A percentile compares a stretch with the other conserved stretches of the same genome.
Conservation (phyloP, 2,888 invertebrate genomes). For the Plebejus anna region DNA sequence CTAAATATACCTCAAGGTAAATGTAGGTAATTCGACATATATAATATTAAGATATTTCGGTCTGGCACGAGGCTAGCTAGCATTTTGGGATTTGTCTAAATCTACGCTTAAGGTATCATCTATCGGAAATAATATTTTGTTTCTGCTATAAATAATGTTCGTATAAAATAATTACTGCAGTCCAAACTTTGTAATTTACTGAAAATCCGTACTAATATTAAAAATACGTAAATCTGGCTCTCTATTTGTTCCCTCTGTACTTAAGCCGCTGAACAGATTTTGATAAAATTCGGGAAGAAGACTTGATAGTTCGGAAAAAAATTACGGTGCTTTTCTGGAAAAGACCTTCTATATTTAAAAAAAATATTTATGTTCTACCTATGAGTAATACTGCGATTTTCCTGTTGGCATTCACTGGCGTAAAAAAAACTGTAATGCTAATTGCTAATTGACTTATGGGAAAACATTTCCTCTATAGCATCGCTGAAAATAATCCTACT, state of each 20-base stretch:
- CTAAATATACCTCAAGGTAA: constrained; percentile 69
- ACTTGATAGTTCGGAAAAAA: neutral
- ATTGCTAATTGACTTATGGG: constrained; percentile 2
- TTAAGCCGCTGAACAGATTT: too few relatives aligned
- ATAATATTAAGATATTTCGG: constrained; percentile 62
- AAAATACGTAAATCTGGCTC: too few relatives aligned
- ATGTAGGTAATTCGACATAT: constrained; percentile 61
- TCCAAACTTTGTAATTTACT: neutral
- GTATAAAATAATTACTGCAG: neutral
- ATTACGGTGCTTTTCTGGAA: neutral
- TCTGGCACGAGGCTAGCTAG: constrained; percentile 50
- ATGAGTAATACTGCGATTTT: constrained; percentile 5
- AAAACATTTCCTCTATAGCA: neutral
- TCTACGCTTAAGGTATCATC: constrained; percentile 29
- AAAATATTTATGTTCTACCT: neutral
- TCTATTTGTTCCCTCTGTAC: too few relatives aligned
- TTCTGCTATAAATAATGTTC: neutral
- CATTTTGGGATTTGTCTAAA: constrained; percentile 49
- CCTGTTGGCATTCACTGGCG: neutral
- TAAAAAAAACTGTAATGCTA: neutral
- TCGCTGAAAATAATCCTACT: neutral
- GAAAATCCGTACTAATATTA: too few relatives aligned
- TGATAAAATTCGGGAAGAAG: neutral
- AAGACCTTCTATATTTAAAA: neutral
- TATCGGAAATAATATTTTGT: neutral